phyloP scores from a whole-genome alignment of 2,113 vertebrate genomes.

The Muntiacus reevesi region DNA sequence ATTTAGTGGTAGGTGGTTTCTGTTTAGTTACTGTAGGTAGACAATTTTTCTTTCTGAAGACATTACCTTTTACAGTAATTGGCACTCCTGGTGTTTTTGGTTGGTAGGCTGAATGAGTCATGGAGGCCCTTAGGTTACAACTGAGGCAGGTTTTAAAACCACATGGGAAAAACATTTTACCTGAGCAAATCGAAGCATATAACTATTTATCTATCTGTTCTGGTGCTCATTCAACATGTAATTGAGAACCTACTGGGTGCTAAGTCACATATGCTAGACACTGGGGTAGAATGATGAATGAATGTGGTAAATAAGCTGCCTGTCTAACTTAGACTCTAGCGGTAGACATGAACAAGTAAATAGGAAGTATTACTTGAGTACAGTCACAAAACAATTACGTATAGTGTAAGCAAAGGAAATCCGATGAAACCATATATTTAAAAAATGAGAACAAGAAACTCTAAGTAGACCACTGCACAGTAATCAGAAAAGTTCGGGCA shows the following conservation, averaged over 20 bases:
- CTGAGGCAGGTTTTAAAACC: slow-evolving; percentile 51
- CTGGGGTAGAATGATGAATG: not conserved
- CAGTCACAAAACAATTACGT: not conserved
- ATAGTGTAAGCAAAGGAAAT: not conserved
- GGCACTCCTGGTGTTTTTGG: slow-evolving; percentile 53
- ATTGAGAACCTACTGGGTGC: not conserved
- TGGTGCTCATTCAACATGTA: not conserved
- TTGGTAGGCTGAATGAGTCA: slow-evolving; percentile 63
- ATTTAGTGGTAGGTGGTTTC: slow-evolving; percentile 59
- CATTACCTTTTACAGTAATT: slow-evolving; percentile 60
- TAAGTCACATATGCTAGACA: not conserved
- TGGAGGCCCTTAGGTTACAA: slow-evolving; percentile 19
- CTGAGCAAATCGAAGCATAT: slow-evolving; percentile 9
- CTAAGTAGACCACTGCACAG: not conserved
- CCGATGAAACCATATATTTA: not conserved
- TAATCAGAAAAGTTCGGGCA: not conserved
- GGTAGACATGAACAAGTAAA: not conserved
- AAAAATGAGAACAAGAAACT: not conserved
- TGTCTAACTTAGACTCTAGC: not conserved
- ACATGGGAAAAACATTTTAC: slow-evolving; percentile 56
- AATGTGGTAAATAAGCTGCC: not conserved
- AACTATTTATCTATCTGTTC: not conserved
- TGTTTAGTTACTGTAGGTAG: slow-evolving; percentile 60
- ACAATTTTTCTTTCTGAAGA: slow-evolving; percentile 52
- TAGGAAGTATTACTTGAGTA: not conserved